phyloP scores from a whole-genome alignment of 2,797 vertebrate genomes.

The Enteromius argenteus region DNA sequence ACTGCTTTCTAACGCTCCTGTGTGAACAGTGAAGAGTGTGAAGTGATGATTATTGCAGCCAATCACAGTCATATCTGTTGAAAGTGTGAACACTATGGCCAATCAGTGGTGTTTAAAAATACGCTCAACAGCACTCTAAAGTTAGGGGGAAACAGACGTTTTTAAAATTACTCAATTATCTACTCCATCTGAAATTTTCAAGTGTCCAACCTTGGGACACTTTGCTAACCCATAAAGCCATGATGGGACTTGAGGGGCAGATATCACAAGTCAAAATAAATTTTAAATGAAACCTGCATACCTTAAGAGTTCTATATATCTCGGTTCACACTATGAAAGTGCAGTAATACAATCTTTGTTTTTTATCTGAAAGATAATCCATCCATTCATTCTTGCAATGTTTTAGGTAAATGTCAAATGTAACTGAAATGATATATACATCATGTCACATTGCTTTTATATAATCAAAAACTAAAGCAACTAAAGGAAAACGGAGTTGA shows the following conservation, averaged over 20 bases:
- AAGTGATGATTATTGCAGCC: background rate
- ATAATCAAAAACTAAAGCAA: background rate
- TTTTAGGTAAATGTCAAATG: background rate
- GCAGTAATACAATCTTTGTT: background rate
- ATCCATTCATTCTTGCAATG: background rate
- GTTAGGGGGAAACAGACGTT: background rate
- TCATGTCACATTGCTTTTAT: background rate
- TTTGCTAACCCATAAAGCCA: background rate
- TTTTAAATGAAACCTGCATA: background rate
- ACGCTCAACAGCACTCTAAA: background rate
- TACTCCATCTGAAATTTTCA: background rate
- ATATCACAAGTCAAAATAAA: background rate
- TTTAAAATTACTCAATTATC: background rate
- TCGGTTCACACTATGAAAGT: background rate
- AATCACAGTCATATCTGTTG: background rate
- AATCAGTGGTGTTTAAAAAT: background rate
- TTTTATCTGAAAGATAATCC: slow-evolving; percentile 39
- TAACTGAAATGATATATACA: background rate
- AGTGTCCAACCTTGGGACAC: background rate
- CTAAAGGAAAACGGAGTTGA: background rate
- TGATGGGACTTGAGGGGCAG: background rate
- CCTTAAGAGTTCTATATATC: background rate
- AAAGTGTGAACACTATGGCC: background rate
- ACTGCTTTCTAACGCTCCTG: background rate
- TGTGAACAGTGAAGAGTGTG: background rate